Conservation (phyloP, 2,113 vertebrate genomes). For the Nesogale talazaci region DNA sequence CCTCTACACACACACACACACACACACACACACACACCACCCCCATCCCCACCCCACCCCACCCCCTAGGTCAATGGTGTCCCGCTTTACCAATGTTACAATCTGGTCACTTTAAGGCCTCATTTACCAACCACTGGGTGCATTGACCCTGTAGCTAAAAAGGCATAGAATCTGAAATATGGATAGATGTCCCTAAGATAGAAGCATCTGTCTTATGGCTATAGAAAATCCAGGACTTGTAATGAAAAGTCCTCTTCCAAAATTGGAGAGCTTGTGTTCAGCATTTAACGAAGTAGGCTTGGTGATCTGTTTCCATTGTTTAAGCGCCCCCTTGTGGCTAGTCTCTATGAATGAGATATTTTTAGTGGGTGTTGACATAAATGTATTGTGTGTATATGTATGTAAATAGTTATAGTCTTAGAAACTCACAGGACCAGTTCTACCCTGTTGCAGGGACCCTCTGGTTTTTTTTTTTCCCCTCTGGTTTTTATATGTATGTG, state of each 20-base stretch:
- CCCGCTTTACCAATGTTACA: no score
- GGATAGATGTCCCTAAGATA: conserved; percentile 29
- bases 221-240: conserved; percentile 37
- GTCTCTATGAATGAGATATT: neutral
- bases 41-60: no score
- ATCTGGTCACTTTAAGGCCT: neutral
- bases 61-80: no score
- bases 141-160: conserved; percentile 38
- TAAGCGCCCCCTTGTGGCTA: conserved; percentile 67
- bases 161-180: conserved; percentile 18
- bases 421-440: no score
- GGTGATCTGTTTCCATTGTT: neutral
- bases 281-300: neutral
- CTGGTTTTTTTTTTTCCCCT: no score
- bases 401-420: no score
- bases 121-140: neutral
- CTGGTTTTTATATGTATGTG: no score
- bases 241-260: conserved; percentile 27
- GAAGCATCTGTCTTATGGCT: conserved; percentile 11
- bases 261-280: conserved; percentile 17
- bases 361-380: neutral
- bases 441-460: no score
- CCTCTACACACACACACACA: no score
- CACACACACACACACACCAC: no score
- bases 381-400: neutral